Evolutionary conservation across 2,888 invertebrate species (phyloP), one percentile per base, ranked within the genome.

Genomic region (Onthophagus sagittarius): DNA sequence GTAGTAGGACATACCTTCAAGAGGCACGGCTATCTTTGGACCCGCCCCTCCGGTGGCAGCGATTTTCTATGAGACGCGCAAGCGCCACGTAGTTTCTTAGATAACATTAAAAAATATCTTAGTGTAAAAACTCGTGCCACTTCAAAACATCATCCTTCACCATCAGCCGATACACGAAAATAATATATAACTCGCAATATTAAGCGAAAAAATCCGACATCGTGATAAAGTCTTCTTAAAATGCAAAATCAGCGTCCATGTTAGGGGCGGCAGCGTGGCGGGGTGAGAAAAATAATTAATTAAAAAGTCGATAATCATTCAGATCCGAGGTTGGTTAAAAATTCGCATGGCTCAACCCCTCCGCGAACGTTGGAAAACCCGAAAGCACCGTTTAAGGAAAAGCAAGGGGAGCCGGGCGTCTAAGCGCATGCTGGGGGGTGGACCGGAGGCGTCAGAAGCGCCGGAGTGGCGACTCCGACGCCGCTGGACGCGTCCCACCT

Each of bases 341-440:
- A 53, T 53, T 53, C 39, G 39, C 39, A 7, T 53, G 39, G 39
- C 39, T 53, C 39, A 53, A 53, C 39, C 39, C 39, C 39, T 53
- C 6, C 9, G 39, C 39, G 39, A 53, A 53, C 39, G 39, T 53
- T 7, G 39, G 39, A 53, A 53, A 53, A 53, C 39, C 23, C 39
- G 39, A 53, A 53, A 53, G 39, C 39, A 7, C 39, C 39, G 39
- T 53, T 53, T 53, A 4, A 11, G 39, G 39, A 11, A 53, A 53
- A 53, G 6, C 2, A 53, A 53, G 39, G 39, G 39, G 11, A 7
- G 7, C 39, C 39, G 39, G 39, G 39, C 79, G 79, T 79, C 79
- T 69, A 71, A 69, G 82, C 82, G 82, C 82, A 81, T 82, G 80
- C 78, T 81, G 76, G 82, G 83, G 84, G 84, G 84, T 84, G 84